These are phyloP conservation scores for Odontesthes bonariensis DNA, from an alignment of 2,113 vertebrate genomes.

Conservation along the genomic window DNA sequence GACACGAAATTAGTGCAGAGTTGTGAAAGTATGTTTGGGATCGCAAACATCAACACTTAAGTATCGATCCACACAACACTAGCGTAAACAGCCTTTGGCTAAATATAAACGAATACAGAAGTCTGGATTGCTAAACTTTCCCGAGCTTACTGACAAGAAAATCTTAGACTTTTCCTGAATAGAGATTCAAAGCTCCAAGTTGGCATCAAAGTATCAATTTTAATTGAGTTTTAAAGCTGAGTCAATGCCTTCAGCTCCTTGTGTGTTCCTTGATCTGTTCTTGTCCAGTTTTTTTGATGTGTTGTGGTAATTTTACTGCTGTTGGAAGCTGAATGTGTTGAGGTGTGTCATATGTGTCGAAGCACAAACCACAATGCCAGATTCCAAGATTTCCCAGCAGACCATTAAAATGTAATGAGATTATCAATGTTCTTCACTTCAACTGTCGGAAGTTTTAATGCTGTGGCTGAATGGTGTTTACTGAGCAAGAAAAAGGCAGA, in stretches of 20 bases:
- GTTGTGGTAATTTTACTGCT: not conserved
- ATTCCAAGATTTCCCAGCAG: conserved; percentile 2
- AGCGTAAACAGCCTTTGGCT: no score
- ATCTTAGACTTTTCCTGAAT: not conserved
- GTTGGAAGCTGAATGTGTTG: not conserved
- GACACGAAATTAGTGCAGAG: no score
- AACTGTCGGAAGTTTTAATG: conserved; percentile 5
- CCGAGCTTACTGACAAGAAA: not conserved
- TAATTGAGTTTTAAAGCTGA: not conserved
- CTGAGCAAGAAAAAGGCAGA: not conserved
- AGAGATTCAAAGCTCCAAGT: not conserved
- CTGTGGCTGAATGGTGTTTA: not conserved
- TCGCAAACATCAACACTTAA: no score
- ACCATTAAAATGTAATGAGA: not conserved
- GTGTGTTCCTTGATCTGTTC: not conserved
- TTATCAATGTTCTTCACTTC: conserved; percentile 3
- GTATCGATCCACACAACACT: no score
- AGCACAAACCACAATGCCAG: conserved; percentile 1
- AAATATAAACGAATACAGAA: no score
- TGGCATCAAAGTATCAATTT: not conserved
- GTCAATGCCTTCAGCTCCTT: not conserved
- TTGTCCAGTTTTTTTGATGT: conserved; percentile 1
- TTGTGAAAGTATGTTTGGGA: no score
- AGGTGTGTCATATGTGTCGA: not conserved
- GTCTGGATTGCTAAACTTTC: no score